Conservation (phyloP, 1,140 invertebrate species). For the Anastrepha obliqua region DNA sequence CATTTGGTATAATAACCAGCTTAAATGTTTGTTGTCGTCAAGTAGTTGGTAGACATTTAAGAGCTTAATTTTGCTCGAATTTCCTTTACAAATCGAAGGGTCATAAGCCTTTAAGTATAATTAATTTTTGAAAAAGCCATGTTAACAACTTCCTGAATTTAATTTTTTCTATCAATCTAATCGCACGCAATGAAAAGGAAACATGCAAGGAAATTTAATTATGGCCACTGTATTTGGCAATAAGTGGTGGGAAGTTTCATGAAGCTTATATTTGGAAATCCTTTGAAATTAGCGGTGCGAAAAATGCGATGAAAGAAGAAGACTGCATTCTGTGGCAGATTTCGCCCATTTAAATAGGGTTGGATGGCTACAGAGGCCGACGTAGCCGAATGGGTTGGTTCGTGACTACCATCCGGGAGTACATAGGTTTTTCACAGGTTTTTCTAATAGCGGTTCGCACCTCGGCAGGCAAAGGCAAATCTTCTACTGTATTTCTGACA, state of each 20-base stretch:
- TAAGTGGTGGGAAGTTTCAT: not conserved
- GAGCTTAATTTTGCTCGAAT: not conserved
- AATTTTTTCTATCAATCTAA: not conserved
- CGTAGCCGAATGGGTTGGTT: no score
- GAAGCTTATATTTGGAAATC: no score
- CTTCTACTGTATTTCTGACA: no score
- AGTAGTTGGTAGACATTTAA: slow-evolving; percentile 16
- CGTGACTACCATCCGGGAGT: no score
- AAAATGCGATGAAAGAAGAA: no score
- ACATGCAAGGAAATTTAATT: not conserved
- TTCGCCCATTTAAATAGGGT: no score
- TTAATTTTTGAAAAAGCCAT: slow-evolving; percentile 12
- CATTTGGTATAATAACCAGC: slow-evolving; percentile 4
- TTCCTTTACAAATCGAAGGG: not conserved
- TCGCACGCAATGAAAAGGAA: not conserved
- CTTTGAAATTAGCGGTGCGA: no score
- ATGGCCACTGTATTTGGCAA: not conserved
- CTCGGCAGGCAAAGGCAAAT: no score
- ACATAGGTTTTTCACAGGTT: no score
- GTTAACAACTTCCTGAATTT: slow-evolving; percentile 46
- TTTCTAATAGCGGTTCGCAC: no score
- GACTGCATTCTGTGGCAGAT: no score
- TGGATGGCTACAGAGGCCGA: no score
- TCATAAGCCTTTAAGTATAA: slow-evolving; percentile 45
- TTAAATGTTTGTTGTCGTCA: slow-evolving; percentile 4